phyloP scores from a whole-genome alignment of 2,113 vertebrate genomes.

The Ursus arctos region DNA sequence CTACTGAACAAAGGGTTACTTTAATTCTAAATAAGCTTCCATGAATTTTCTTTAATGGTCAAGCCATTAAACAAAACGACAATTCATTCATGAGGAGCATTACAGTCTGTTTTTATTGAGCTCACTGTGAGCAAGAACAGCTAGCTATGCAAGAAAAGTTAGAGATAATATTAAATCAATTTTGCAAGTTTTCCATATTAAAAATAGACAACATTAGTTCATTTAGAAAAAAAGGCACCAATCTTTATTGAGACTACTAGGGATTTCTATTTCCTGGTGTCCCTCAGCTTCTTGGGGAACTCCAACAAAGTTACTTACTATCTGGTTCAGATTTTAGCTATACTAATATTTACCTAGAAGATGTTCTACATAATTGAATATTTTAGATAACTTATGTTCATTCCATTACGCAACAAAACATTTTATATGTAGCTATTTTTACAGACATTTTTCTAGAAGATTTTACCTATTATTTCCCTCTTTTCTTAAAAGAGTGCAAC shows the following conservation, averaged over 20 bases:
- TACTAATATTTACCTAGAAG: background rate
- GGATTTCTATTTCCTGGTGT: constrained; percentile 54
- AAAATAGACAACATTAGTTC: constrained; percentile 49
- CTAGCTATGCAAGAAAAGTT: constrained; percentile 38
- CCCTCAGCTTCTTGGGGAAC: background rate
- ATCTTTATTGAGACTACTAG: background rate
- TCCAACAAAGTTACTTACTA: constrained; percentile 16
- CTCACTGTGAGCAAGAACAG: constrained; percentile 48
- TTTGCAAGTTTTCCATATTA: constrained; percentile 34
- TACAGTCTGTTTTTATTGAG: background rate
- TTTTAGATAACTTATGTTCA: background rate
- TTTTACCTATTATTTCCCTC: background rate
- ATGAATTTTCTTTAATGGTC: constrained; percentile 48
- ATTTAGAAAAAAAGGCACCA: constrained; percentile 35
- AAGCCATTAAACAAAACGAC: constrained; percentile 50
- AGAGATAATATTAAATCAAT: constrained; percentile 7
- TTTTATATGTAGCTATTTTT: constrained; percentile 41
- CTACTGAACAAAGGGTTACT: constrained; percentile 45
- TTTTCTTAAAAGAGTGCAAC: background rate
- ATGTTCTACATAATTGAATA: constrained; percentile 15
- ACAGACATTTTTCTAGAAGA: constrained; percentile 12
- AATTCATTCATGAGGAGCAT: constrained; percentile 35
- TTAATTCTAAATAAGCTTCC: constrained; percentile 48
- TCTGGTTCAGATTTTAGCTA: background rate
- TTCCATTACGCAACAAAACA: background rate